Evolutionary conservation across 2,888 invertebrate genomes (phyloP), one percentile per base, ranked within the genome.

Genomic region (Poecilus cupreus): DNA sequence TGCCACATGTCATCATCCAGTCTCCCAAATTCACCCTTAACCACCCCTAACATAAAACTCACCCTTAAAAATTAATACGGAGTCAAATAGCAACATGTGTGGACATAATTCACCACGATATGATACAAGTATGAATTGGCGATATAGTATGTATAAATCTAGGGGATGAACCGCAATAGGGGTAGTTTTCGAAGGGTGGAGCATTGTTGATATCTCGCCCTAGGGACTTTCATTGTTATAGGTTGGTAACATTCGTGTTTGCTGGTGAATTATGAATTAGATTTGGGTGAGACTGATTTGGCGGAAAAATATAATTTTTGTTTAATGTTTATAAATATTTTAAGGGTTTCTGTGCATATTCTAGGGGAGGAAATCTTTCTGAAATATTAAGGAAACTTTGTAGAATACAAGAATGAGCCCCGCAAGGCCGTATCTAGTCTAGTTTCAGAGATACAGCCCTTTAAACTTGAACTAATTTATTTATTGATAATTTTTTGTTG

Each of bases 51-150:
- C 32, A 32, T 60, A 60, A n/a, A 26, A 13, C 1, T 11, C 5
- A 24, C 26, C 60, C 49, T 16, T 18, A 5, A 16, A 3, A 32
- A 32, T 1, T 49, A 0, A 4, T 8, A 18, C 6, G 2, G 6
- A 26, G 16, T 60, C 60, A 60, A 26, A 60, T 26, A 24, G 13
- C 22, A 60, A 60, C 60, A 60, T 60, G 60, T 60, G 60, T 13
- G n/a, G 0, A n/a, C n/a, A 60, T 60, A 24, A 60, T 60, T 60
- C 10, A 60, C 26, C 60, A 26, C 13, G 13, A n/a, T 32, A 26
- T 60, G 13, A 60, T 60, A 60, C 16, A 60, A 60, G 26, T 60
- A 60, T 60, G 60, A 13, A 60, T 60, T 60, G 60, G 13, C 57
- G 57, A 57, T 57, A 57, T 57, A 32, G 16, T 13, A 8, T 54